Conservation (phyloP, 2,113 vertebrate genomes). For the Polyodon spathula region DNA sequence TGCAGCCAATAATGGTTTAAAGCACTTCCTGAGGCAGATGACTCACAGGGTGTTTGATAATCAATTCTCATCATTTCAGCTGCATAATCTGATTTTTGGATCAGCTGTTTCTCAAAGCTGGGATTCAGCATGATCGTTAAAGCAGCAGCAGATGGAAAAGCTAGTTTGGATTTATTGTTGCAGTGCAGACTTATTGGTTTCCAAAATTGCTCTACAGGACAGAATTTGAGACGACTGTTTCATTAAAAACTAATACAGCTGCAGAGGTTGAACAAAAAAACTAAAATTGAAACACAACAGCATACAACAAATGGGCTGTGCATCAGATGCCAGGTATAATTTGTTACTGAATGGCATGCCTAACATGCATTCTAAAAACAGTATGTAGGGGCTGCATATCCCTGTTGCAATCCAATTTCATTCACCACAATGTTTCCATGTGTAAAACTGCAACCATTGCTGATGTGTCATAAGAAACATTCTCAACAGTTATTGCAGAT, state of each 20-base stretch:
- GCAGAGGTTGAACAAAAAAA: background rate
- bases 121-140: constrained; percentile 36
- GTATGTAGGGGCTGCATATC: too few relatives aligned
- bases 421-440: too few relatives aligned
- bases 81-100: constrained; percentile 57
- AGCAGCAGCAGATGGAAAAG: constrained; percentile 16
- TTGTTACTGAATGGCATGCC: too few relatives aligned
- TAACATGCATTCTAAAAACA: too few relatives aligned
- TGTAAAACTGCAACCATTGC: too few relatives aligned
- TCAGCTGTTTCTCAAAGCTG: constrained; percentile 34
- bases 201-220: constrained; percentile 1
- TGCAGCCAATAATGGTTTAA: constrained; percentile 59
- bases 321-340: too few relatives aligned
- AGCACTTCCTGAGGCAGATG: constrained; percentile 65
- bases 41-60: constrained; percentile 57
- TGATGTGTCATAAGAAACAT: too few relatives aligned
- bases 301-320: too few relatives aligned
- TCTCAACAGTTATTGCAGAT: too few relatives aligned
- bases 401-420: too few relatives aligned
- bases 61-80: constrained; percentile 62
- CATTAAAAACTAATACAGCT: background rate
- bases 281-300: constrained; percentile 1
- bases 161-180: constrained; percentile 20
- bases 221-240: background rate
- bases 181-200: constrained; percentile 14